These are phyloP conservation scores for Dolichoris vasculosae DNA, from an alignment of 1,140 invertebrate genomes.

Conservation along the genomic window DNA sequence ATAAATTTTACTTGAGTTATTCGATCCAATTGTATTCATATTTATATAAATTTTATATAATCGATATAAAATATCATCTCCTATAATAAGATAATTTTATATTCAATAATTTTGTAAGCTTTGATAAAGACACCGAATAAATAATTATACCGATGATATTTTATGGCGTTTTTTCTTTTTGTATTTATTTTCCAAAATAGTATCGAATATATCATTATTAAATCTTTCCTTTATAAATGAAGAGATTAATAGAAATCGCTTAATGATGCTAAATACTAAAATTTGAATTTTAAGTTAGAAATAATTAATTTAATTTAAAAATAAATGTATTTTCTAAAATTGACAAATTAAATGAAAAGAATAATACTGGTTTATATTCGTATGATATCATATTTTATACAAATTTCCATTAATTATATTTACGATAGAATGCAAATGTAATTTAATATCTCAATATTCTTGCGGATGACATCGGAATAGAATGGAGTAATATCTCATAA, in stretches of 20 bases:
- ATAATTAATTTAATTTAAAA: not conserved
- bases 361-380: not conserved
- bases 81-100: not conserved
- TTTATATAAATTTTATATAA: not conserved
- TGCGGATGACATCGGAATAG: not conserved
- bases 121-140: not conserved
- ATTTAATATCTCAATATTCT: not conserved
- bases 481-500: not conserved
- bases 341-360: not conserved
- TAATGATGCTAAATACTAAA: no score
- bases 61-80: not conserved
- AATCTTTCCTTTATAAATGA: no score
- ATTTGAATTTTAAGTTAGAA: not conserved
- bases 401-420: not conserved
- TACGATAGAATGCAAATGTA: not conserved
- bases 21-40: not conserved
- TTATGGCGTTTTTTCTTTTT: no score
- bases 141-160: no score
- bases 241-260: no score
- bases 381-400: not conserved
- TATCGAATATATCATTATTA: no score
- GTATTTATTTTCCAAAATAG: no score
- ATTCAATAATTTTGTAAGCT: not conserved
- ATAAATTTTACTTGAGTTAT: not conserved
- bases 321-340: not conserved